Percentiles rank a stretch among this genome's conserved stretches.
Evolutionary conservation across 2,888 invertebrate species (phyloP).

Genomic region (Euproctis similis): DNA sequence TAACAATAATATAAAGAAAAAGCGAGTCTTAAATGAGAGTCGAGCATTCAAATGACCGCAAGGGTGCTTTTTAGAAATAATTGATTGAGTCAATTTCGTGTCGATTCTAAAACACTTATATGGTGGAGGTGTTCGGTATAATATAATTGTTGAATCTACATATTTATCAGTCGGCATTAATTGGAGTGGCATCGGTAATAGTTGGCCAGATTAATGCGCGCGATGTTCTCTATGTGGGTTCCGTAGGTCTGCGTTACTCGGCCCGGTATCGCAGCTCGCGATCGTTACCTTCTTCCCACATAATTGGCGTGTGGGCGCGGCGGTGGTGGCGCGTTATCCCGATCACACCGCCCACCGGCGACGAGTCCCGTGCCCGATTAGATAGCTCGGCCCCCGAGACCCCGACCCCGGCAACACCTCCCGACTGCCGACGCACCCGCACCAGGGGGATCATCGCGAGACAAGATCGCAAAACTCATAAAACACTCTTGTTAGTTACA

Average conservation of each 20-base stretch:
- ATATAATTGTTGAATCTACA: conserved; percentile 28
- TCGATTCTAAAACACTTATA: not conserved
- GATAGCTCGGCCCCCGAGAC: conserved; percentile 56
- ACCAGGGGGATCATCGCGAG: conserved; percentile 32
- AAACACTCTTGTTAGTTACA: conserved; percentile 29
- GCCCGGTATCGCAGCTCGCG: conserved; percentile 55
- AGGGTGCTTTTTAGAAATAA: too few relatives aligned
- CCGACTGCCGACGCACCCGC: conserved; percentile 33
- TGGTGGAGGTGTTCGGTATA: conserved; percentile 4
- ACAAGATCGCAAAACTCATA: conserved; percentile 31
- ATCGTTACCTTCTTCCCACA: conserved; percentile 74
- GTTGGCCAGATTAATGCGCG: conserved; percentile 59
- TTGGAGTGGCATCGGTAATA: conserved; percentile 55
- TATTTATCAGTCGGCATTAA: conserved; percentile 45
- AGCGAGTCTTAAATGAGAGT: not conserved
- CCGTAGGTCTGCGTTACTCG: conserved; percentile 56
- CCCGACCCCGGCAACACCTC: conserved; percentile 50
- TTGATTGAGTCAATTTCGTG: too few relatives aligned
- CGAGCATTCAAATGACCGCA: too few relatives aligned
- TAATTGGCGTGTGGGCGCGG: conserved; percentile 73
- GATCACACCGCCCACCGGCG: conserved; percentile 65
- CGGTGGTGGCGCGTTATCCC: conserved; percentile 59
- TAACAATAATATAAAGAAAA: not conserved
- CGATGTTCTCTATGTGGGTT: conserved; percentile 49
- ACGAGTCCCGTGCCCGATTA: conserved; percentile 65